Percentiles rank a stretch among this genome's conserved stretches.
phyloP scores from a whole-genome alignment of 1,140 invertebrate genomes.

The Cyclargus thomasi region DNA sequence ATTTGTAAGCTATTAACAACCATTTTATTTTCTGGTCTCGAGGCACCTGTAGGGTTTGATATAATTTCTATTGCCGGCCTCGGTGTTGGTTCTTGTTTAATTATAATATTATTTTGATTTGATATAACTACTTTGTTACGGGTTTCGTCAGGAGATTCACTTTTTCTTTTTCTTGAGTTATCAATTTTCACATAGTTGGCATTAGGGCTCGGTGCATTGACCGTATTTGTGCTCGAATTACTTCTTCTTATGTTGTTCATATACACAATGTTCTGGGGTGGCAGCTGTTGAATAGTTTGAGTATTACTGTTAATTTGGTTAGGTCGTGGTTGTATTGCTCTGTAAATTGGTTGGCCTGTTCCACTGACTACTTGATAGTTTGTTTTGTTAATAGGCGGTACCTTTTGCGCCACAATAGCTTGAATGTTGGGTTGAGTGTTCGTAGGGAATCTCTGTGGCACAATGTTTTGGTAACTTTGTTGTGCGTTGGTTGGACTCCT shows the following conservation, averaged over 20 bases:
- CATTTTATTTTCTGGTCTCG: conserved; percentile 29
- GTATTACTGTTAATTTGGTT: conserved; percentile 30
- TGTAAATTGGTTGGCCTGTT: conserved; percentile 24
- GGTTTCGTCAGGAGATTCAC: conserved; percentile 58
- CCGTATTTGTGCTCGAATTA: conserved; percentile 4
- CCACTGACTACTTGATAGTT: conserved; percentile 8
- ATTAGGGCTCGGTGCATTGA: not conserved
- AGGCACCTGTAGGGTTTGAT: conserved; percentile 39
- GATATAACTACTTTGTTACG: conserved; percentile 43
- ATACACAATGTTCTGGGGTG: conserved; percentile 23
- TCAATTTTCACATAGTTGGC: conserved; percentile 31
- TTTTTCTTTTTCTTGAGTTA: conserved; percentile 53
- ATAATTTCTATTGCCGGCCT: conserved; percentile 30
- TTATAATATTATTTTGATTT: conserved; percentile 26
- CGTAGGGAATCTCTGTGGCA: not conserved
- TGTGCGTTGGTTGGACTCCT: not conserved
- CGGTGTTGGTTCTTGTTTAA: conserved; percentile 20
- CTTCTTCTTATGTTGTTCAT: conserved; percentile 26
- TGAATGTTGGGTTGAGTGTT: conserved; percentile 1
- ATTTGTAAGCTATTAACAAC: conserved; percentile 33
- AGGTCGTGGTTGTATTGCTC: conserved; percentile 39
- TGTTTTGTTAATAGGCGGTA: conserved; percentile 1
- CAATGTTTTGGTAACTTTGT: conserved; percentile 1
- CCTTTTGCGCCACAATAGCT: conserved; percentile 2
- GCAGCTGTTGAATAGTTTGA: conserved; percentile 11